Percentiles rank a stretch among this genome's conserved stretches.
These are phyloP conservation scores for Pseudorectes ferrugineus DNA, from an alignment of 2,113 vertebrate species.

Conservation along the genomic window DNA sequence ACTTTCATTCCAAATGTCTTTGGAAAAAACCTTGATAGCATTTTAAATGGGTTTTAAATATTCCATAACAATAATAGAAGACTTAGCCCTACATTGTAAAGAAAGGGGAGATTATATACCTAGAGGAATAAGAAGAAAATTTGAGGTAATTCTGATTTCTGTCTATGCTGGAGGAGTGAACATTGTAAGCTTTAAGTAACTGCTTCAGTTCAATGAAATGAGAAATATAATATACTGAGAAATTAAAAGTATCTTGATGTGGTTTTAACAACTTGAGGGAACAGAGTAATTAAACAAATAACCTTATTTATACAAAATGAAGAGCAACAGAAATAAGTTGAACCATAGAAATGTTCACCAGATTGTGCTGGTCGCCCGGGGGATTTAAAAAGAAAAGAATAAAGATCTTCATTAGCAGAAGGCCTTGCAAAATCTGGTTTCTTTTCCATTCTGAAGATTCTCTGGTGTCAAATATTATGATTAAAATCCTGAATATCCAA, in stretches of 20 bases:
- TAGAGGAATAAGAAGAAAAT: neutral
- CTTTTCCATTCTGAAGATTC: neutral
- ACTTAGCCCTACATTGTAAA: neutral
- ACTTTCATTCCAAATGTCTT: neutral
- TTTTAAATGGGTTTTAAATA: neutral
- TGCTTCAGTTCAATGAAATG: neutral
- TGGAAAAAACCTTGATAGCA: neutral
- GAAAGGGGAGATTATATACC: neutral
- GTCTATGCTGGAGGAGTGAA: neutral
- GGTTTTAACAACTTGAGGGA: neutral
- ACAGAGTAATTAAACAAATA: neutral
- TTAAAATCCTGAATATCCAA: neutral
- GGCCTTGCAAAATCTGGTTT: neutral
- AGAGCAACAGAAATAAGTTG: neutral
- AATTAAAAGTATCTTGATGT: neutral
- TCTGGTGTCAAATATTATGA: neutral
- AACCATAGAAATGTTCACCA: neutral
- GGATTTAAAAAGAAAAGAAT: neutral
- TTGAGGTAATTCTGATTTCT: neutral
- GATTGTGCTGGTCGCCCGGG: neutral
- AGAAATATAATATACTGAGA: neutral
- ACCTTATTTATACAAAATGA: neutral
- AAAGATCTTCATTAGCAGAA: neutral
- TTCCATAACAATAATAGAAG: neutral
- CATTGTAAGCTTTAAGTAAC: neutral